A percentile compares a stretch with the other conserved stretches of the same genome.
Evolutionary conservation across 2,113 vertebrate genomes (phyloP).

Genomic region (cattle (Bos taurus)): DNA sequence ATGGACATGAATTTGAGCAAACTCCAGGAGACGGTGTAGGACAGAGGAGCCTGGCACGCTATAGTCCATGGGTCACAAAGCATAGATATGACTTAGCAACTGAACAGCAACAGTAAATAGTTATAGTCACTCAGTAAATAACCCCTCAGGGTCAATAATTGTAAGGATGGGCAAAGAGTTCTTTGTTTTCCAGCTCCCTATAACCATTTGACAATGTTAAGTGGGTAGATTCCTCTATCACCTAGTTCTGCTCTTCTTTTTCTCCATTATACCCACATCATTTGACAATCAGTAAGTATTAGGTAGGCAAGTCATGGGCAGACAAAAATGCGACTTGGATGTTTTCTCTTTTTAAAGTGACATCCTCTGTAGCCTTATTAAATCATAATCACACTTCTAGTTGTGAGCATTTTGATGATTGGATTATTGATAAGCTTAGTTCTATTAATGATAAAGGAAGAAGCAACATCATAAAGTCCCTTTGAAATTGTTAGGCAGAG

Average conservation of each 20-base stretch:
- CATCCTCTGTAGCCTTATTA: background rate
- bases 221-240: background rate
- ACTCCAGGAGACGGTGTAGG: background rate
- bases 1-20: background rate
- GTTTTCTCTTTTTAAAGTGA: background rate
- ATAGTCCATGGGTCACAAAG: background rate
- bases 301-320: background rate
- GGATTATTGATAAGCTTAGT: background rate
- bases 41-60: background rate
- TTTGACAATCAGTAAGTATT: background rate
- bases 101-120: background rate
- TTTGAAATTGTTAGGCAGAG: background rate
- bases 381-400: background rate
- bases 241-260: background rate
- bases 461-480: background rate
- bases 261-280: background rate
- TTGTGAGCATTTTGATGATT: background rate
- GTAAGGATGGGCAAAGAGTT: background rate
- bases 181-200: background rate
- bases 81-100: background rate
- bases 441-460: background rate
- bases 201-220: background rate
- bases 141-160: background rate
- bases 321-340: background rate
- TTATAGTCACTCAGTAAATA: background rate